phyloP scores from a whole-genome alignment of 2,797 vertebrate genomes.

The Coregonus suidteri region DNA sequence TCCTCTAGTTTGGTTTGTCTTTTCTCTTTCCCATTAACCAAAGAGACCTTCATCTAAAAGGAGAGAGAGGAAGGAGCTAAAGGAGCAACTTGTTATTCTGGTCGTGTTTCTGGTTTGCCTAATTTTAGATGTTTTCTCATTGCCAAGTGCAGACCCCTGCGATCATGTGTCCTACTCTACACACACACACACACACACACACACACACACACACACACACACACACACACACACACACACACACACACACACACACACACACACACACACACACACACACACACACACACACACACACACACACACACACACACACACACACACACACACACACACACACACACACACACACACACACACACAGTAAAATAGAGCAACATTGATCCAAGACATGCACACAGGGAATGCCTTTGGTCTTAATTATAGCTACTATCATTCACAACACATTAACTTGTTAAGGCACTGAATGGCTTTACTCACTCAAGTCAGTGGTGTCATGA shows the following conservation, averaged over 20 bases:
- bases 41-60: conserved; percentile 8
- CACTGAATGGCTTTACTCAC: background rate
- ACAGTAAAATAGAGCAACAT: background rate
- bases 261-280: background rate
- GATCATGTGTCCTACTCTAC: background rate
- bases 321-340: background rate
- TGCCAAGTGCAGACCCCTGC: conserved; percentile 31
- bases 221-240: background rate
- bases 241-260: background rate
- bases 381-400: conserved; percentile 29
- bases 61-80: conserved; percentile 1
- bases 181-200: background rate
- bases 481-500: background rate
- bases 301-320: background rate
- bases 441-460: background rate
- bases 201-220: background rate
- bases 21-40: conserved; percentile 2
- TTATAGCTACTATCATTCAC: background rate
- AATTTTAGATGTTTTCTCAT: conserved; percentile 39
- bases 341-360: background rate
- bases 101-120: conserved; percentile 32
- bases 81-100: conserved; percentile 8
- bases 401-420: conserved; percentile 25
- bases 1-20: conserved; percentile 8
- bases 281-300: background rate